Conservation (phyloP, 2,113 vertebrate genomes). For the Elgaria multicarinata region DNA sequence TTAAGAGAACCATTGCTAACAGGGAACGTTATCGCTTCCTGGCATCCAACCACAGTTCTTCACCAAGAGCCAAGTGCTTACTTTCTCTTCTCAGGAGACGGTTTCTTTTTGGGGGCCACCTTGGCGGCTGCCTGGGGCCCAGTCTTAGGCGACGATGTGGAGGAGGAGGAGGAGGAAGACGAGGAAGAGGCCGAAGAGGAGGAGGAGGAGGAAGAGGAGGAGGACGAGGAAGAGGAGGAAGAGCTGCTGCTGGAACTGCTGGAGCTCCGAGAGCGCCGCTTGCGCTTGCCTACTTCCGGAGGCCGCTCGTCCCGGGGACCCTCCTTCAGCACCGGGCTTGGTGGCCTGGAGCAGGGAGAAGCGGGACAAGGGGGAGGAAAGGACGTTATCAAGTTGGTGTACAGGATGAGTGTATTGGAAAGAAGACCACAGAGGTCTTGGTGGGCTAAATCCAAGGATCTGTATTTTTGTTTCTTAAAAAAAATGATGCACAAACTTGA, state of each 20-base stretch:
- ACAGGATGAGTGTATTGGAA: not conserved
- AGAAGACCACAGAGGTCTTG: not conserved
- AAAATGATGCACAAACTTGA: not conserved
- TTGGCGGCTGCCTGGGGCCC: slow-evolving; percentile 68
- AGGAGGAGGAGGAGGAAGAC: slow-evolving; percentile 51
- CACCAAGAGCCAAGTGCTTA: slow-evolving; percentile 43
- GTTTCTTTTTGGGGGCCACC: slow-evolving; percentile 70
- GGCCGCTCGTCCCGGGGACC: slow-evolving; percentile 61
- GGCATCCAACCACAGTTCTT: not conserved
- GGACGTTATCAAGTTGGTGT: not conserved
- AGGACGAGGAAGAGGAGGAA: slow-evolving; percentile 55
- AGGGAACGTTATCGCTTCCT: not conserved
- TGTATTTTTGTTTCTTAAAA: not conserved
- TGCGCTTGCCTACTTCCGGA: slow-evolving; percentile 60
- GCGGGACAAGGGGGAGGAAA: no score
- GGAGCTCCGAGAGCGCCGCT: slow-evolving; percentile 67
- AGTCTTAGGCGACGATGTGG: slow-evolving; percentile 67
- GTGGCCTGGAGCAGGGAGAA: slow-evolving; percentile 52
- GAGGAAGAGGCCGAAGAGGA: slow-evolving; percentile 45
- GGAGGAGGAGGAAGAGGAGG: slow-evolving; percentile 37
- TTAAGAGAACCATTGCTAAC: not conserved
- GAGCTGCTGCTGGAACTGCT: slow-evolving; percentile 71
- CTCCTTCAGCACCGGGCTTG: slow-evolving; percentile 66
- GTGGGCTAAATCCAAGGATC: not conserved
- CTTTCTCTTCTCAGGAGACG: slow-evolving; percentile 67